Evolutionary conservation across 2,888 invertebrate species (phyloP), one percentile per base, ranked within the genome.

Genomic region (Caenorhabditis afra): DNA sequence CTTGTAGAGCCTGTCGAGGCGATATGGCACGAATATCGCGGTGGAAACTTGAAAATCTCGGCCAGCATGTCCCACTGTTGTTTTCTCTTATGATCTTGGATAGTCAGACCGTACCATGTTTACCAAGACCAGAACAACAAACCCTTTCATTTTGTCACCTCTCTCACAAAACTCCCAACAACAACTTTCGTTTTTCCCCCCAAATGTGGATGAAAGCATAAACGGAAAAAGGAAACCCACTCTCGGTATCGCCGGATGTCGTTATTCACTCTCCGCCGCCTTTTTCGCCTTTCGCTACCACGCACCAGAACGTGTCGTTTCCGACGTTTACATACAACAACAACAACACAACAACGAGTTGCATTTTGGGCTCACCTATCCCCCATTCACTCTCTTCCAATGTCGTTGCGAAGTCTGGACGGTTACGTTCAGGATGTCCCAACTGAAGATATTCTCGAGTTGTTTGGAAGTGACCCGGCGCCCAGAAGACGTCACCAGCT

Each of bases 391-490:
- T 29, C 29, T 29, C 29, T 3, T 7, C 29, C 29, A 20, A 70
- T 66, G 74, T 74, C 74, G 20, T 37, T 53, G 12, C 47, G 66
- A 3, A 73, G 78, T 41, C 52, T 45, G 29, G 62, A 73, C 39
- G 47, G 62, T 18, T 53, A 20, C 1, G 53, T 45, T 20, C 82
- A 82, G 79, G 83, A 83, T 59, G 49, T 73, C 7, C 78, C 83
- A 12, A 83, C 83, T 23, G 80, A 78, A 50, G 81, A 81, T 58
- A 66, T 83, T 66, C 59, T 83, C 10, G 80, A 83, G 37, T 57
- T 70, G 4, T 83, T 83, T 79, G 83, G 83, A 7, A 83, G 83
- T 58, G 83, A 83, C 53, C 83, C 81, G 10, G 67, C 59, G n/a
- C 74, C 74, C 1, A 59, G 59, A 57, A 59, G 68, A 70, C 62